Conservation (phyloP, 2,888 invertebrate species). For the Allophyes oxyacanthae region DNA sequence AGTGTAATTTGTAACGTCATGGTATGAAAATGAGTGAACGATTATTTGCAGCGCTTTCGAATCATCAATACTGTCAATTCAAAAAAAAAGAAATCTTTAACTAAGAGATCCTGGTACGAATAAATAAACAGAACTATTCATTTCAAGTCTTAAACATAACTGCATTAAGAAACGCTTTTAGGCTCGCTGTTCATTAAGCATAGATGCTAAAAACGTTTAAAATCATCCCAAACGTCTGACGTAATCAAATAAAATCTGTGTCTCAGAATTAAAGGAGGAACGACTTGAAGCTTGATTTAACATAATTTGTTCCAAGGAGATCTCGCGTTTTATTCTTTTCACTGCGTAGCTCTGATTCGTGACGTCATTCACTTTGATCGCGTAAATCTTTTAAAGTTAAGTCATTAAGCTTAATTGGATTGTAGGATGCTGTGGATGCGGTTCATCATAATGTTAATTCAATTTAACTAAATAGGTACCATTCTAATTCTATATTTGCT, state of each 20-base stretch:
- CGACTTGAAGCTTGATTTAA: slow-evolving; percentile 67
- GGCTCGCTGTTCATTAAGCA: slow-evolving; percentile 53
- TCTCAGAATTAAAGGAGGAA: slow-evolving; percentile 63
- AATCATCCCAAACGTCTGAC: slow-evolving; percentile 65
- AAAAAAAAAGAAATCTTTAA: too few species aligned
- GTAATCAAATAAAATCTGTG: slow-evolving; percentile 77
- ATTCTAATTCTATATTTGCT: too few species aligned
- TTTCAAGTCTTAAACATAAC: too few species aligned
- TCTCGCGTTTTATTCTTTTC: slow-evolving; percentile 66
- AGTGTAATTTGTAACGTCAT: too few species aligned
- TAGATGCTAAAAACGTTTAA: slow-evolving; percentile 60
- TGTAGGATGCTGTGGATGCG: slow-evolving; percentile 56
- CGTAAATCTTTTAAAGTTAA: slow-evolving; percentile 72
- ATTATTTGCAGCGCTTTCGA: too few species aligned
- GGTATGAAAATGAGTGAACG: too few species aligned
- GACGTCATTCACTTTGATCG: slow-evolving; percentile 63
- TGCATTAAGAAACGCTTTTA: too few species aligned
- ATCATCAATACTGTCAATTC: too few species aligned
- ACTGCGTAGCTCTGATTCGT: slow-evolving; percentile 60
- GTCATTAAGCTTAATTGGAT: slow-evolving; percentile 73
- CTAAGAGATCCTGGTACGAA: too few species aligned
- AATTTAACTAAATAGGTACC: slow-evolving; percentile 1
- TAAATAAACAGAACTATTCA: too few species aligned
- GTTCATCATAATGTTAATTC: slow-evolving; percentile 20
- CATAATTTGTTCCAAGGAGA: slow-evolving; percentile 71